Base-by-base conservation (phyloP, 2,113 vertebrate species). In the Ramphastos sulfuratus region DNA sequence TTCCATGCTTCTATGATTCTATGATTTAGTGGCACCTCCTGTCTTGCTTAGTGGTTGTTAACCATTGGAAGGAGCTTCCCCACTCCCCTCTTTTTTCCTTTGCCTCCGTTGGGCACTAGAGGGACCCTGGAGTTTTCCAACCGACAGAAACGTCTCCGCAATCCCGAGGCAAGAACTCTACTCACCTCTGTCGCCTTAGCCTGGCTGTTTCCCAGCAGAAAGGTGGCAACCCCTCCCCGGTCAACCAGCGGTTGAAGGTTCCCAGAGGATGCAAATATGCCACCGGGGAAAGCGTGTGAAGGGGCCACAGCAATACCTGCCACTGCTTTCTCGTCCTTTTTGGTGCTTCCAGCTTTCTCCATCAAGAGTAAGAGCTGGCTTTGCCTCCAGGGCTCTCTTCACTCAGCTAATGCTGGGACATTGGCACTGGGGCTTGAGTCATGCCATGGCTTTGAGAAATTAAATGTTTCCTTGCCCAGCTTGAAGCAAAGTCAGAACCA, bases 391-490 rank as follows among this genome's bases (percentile, higher is more conserved):
- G 39, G 31, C 56, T 86, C 63, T 35, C 52, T 85, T 85, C 4
- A 9, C 81, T 86, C 56, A 78, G 92, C 65, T 79, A 54, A 50
- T 50, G 76, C 19, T 71, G 70, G 73, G 92, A 58, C 60, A 81
- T 50, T 55, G 85, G 75, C 27, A 82, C 46, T 5, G 3, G 66
- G 60, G 58, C 59, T 77, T 64, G 67, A 92, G 78, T 84, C 63
- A 90, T 2, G 2, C 9, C 27, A 58, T 31, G 61, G 33, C 77
- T 89, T 78, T 92, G 60, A 67, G 72, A 96, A 91, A 93, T 91
- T 85, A 94, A 95, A 91, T 85, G 65, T 82, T 92, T 92, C 85
- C 91, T 83, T 92, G 60, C 58, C 18, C 39, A 16, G 31, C 15
- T 72, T 83, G 85, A 93, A 90, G 67, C 23, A 72, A 66, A 64